Evolutionary conservation across 2,888 invertebrate species (phyloP), one percentile per base, ranked within the genome.

Genomic region (Megamerina dolium): DNA sequence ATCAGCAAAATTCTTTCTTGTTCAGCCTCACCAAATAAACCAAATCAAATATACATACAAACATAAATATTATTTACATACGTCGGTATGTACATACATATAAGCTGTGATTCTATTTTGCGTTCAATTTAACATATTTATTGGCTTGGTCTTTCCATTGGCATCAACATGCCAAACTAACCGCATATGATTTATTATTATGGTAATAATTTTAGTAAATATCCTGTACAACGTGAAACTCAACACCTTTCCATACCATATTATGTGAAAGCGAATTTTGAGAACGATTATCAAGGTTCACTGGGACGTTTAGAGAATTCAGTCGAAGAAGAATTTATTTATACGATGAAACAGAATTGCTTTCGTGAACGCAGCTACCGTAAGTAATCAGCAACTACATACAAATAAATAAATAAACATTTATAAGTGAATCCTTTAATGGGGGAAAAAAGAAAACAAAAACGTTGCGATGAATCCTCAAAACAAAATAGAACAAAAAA

Each of bases 281-380:
- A 56, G 43, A 49, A 35, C 31, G 90, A 94, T 64, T 94, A 92
- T 74, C 87, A 88, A 64, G 91, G 91, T 20, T 90, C 87, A 44
- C 74, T 95, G 59, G 77, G 83, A 45, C 77, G 90, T 53, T 77
- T 97, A 27, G 97, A 97, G 70, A 81, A 85, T 71, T 86, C 90
- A 9, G 92, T 97, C 9, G 96, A 97, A 67, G 94, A 96, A 61
- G 96, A 96, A 58, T 94, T 87, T 68, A 77, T 95, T 44, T 81
- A 84, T 64, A 82, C 79, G 46, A 77, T 97, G 46, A 80, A 90
- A 26, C 86, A 89, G 69, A 83, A 88, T 50, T 97, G 97, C 71
- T 92, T 87, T 68, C 81, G 91, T 57, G 96, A 97, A 73, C 84
- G 87, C 64, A 92, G 81, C 74, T 88, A 88, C 68, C 81, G 87